Base-by-base conservation (phyloP, 2,888 invertebrate genomes). In the Drosophila infuscata region DNA sequence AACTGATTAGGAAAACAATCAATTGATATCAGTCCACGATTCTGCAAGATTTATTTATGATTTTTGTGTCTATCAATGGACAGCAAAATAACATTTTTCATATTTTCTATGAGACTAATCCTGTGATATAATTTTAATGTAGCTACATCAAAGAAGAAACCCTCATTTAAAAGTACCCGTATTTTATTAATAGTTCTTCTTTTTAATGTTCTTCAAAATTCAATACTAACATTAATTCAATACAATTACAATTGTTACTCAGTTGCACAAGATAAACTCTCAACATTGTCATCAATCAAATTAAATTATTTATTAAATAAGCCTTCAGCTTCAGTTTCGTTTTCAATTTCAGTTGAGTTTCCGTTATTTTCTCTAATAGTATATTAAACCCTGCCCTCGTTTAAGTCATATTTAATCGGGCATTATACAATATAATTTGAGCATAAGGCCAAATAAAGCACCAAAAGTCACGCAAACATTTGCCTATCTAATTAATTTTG, bases 391-490 rank as follows among this genome's bases (percentile, higher is more conserved):
- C 33, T 0, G 33, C 12, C 33, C 65, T 43, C 12, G 17, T 43
- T 8, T 25, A 25, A 48, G 9, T 12, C 12, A 41, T 46, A 17
- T 38, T 12, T 36, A 65, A 63, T 68, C 63, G 57, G 69, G 77
- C 61, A 81, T 81, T 83, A 74, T 85, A 71, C 81, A 79, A 88
- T 79, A 63, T 72, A 86, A 79, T 86, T 79, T 68, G 67, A 76
- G 83, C 83, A 79, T 85, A 76, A 72, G 74, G 71, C 58, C 56
- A 59, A 68, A 79, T 48, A 79, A 84, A 82, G 71, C 51, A 71
- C 83, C 76, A 71, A 74, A 85, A 79, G 75, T 63, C 89, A 89
- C 85, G 86, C 85, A 78, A 87, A 87, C 85, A 88, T 89, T 89
- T 81, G 75, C 81, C 81, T 82, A 84, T 74, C 72, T 87, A 87